These are phyloP conservation scores for Syndactyla subalaris DNA, from an alignment of 2,797 vertebrate genomes.

Conservation along the genomic window DNA sequence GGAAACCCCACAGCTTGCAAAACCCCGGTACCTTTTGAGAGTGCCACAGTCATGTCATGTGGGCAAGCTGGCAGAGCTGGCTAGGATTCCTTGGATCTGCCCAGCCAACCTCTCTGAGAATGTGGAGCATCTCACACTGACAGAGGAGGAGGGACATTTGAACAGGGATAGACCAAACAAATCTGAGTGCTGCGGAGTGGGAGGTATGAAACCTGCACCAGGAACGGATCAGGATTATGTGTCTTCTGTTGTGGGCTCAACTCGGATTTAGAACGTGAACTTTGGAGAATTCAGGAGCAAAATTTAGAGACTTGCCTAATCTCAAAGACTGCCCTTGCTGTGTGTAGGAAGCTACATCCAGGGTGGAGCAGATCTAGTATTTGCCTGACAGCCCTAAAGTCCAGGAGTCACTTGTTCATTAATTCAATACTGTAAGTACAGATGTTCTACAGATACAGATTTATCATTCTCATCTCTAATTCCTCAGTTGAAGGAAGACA, in stretches of 20 bases:
- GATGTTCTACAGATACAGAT: background rate
- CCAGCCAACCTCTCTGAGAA: background rate
- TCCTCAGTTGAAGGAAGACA: background rate
- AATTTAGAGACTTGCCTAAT: background rate
- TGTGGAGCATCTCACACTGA: background rate
- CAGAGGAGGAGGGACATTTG: background rate
- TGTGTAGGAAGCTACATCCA: background rate
- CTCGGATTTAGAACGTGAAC: background rate
- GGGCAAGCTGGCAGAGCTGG: background rate
- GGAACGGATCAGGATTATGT: background rate
- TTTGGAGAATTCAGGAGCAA: background rate
- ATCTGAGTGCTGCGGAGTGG: background rate
- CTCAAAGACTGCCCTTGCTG: background rate
- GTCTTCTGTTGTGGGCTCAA: background rate
- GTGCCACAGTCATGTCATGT: background rate
- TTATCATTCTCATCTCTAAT: background rate
- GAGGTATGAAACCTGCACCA: background rate
- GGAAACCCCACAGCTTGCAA: constrained; percentile 29
- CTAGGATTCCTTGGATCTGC: background rate
- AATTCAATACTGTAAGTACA: background rate
- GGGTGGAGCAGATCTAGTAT: background rate
- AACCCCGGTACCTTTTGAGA: background rate
- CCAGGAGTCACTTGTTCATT: background rate
- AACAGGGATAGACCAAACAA: background rate
- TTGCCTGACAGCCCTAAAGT: background rate